Percentiles rank a stretch among this genome's conserved stretches.
Evolutionary conservation across 2,113 vertebrate genomes (phyloP).

Genomic region (Cepphus grylle): DNA sequence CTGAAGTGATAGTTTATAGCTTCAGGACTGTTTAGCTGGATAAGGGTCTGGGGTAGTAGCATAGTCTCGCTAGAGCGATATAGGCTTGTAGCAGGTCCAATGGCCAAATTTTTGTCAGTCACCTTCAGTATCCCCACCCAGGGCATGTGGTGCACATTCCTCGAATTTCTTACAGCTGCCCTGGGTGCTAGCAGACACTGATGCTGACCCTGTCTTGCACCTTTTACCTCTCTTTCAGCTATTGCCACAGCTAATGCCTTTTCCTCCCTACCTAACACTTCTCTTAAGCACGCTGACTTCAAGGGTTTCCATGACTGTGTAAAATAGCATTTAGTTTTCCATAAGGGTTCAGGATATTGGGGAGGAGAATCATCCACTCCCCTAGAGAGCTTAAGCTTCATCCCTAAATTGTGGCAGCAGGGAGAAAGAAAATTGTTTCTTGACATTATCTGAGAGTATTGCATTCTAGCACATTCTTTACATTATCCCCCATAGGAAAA

Average conservation of each 20-base stretch:
- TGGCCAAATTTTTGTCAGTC: not conserved
- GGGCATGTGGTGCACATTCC: not conserved
- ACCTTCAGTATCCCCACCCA: not conserved
- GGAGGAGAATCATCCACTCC: not conserved
- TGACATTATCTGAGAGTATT: not conserved
- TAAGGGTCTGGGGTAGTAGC: not conserved
- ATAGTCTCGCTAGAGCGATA: no score
- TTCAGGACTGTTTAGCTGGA: not conserved
- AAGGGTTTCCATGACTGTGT: fast-evolving
- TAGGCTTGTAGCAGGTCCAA: not conserved
- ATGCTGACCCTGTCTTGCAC: not conserved
- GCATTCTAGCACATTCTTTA: conserved; percentile 1
- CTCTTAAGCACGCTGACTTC: not conserved
- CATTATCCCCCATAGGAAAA: not conserved
- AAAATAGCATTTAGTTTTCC: not conserved
- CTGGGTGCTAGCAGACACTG: not conserved
- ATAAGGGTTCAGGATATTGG: not conserved
- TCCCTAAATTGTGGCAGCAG: not conserved
- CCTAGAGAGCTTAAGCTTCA: not conserved
- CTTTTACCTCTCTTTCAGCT: not conserved
- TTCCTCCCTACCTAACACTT: not conserved
- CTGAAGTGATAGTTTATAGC: not conserved
- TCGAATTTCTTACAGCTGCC: not conserved
- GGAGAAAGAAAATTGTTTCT: conserved; percentile 18
- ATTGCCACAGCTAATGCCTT: not conserved